Evolutionary conservation across 2,888 invertebrate species (phyloP).

Genomic region (Holacanthella duospinosa): DNA sequence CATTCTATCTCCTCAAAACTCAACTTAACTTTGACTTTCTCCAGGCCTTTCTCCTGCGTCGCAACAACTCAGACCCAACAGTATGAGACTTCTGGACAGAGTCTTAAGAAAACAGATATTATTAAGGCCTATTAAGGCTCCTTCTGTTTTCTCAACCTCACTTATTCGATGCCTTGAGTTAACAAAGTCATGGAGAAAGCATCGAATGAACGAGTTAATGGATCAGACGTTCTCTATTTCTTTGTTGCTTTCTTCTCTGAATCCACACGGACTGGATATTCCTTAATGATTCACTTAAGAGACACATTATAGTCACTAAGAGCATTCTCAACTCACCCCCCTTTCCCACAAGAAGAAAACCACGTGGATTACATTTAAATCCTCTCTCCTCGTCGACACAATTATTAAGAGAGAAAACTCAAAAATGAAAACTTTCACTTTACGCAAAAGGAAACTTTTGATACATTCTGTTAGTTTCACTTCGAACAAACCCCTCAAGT

Average conservation of each 20-base stretch:
- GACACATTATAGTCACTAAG: background rate
- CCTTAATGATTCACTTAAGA: constrained; percentile 5
- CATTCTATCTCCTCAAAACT: constrained; percentile 4
- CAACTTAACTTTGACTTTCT: background rate
- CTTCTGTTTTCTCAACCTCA: background rate
- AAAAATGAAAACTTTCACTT: too few relatives aligned
- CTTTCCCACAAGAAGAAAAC: background rate
- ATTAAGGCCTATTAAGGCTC: background rate
- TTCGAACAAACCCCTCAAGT: too few relatives aligned
- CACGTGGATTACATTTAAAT: background rate
- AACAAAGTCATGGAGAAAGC: too few relatives aligned
- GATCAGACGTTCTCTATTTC: background rate
- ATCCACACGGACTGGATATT: background rate
- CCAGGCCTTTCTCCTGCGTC: background rate
- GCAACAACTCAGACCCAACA: background rate
- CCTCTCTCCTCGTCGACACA: too few relatives aligned
- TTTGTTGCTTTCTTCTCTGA: background rate
- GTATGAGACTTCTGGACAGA: too few relatives aligned
- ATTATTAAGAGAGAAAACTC: too few relatives aligned
- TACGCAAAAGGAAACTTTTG: too few relatives aligned
- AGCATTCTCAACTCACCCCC: background rate
- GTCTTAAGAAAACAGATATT: background rate
- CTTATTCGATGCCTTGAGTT: background rate
- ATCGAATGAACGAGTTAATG: background rate
- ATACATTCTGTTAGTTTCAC: too few relatives aligned